Base-by-base conservation (phyloP, 2,113 vertebrate species). In the Zingel zingel region DNA sequence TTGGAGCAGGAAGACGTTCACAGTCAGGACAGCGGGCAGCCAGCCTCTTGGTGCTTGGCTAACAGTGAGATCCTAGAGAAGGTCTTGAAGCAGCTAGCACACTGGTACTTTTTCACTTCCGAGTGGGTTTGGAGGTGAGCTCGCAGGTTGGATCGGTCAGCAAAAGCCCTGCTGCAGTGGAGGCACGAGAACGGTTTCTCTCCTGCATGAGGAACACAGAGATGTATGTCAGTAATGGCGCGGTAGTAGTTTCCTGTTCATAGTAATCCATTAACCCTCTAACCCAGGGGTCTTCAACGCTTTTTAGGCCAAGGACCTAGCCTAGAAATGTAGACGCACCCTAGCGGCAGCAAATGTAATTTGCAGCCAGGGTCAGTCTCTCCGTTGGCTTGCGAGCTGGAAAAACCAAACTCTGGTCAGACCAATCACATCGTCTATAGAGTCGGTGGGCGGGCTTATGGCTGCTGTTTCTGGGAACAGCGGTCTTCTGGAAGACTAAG, bases 61-160 rank as follows among this genome's bases (percentile, higher is more conserved):
- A 88, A n/a, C 79, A 88, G 71, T 1, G 86, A 85, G 59, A 88
- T 79, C 75, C 86, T 79, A 67, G 86, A 88, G 71, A 88, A 88
- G 39, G 83, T 82, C 83, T 85, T 88, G 56, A 82, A 76, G 67
- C 86, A 88, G 61, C 86, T 45, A 0, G 39, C 12, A 58, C 86
- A 88, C 75, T 76, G 79, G 79, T 88, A 88, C 71, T 39, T 75
- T 6, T 88, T 88, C 48, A 88, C 79, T 8, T 88, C 71, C 1
- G 83, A 82, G 65, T 88, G 86, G 3, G 86, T 88, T 21, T 88
- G 86, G 64, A 88, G 83, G 56, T 88, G 86, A 75, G 86, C 86
- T 25, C 86, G 59, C 48, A 88, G 71, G 79, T 88, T 88, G 75
- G 86, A 88, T 0, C 86, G 70, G 75, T 88, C 86, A 0, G 86